These are phyloP conservation scores for Cephonodes hylas DNA, from an alignment of 2,888 invertebrate genomes.

Conservation along the genomic window DNA sequence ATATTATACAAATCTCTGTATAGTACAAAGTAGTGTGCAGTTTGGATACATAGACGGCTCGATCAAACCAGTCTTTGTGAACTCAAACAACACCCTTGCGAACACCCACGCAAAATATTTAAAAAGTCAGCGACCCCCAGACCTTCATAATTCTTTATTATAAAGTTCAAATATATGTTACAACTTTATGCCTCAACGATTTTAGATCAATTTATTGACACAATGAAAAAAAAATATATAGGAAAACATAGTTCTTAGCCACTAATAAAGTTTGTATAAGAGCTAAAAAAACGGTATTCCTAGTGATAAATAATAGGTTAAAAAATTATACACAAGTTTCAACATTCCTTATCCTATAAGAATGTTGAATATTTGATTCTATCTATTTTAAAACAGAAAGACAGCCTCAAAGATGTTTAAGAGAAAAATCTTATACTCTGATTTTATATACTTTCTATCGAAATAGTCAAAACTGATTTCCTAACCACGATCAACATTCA, in stretches of 20 bases:
- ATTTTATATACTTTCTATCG: not conserved
- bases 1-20: not conserved
- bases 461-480: not conserved
- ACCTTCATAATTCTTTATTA: not conserved
- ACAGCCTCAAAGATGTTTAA: not conserved
- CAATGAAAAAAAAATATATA: too few species aligned
- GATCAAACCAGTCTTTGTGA: not conserved
- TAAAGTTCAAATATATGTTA: not conserved
- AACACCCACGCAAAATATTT: constrained; percentile 2
- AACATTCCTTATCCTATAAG: too few species aligned
- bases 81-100: constrained; percentile 6
- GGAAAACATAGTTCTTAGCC: too few species aligned
- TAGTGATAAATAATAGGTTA: too few species aligned
- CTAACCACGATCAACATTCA: constrained; percentile 25
- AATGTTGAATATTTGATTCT: too few species aligned
- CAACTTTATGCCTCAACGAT: not conserved
- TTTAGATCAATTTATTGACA: not conserved
- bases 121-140: not conserved
- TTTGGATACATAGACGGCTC: not conserved
- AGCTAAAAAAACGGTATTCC: too few species aligned
- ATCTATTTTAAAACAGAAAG: too few species aligned
- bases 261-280: too few species aligned
- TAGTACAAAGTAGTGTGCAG: not conserved
- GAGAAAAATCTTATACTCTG: too few species aligned
- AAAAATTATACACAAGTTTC: too few species aligned